Evolutionary conservation across 2,888 invertebrate species (phyloP).

Genomic region (Troides aeacus): DNA sequence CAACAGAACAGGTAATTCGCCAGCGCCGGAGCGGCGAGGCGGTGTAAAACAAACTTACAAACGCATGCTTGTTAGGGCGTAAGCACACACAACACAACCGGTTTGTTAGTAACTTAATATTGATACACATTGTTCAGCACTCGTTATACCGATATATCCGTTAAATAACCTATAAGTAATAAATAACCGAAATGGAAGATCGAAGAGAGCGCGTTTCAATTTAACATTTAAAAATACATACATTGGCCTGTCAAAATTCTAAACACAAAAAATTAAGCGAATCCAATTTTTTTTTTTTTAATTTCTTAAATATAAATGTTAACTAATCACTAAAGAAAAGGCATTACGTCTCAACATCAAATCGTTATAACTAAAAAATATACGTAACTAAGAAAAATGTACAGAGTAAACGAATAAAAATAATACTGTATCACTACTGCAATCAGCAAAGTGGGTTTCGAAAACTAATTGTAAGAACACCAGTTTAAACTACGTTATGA

Average conservation of each 20-base stretch:
- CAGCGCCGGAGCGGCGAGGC: constrained; percentile 38
- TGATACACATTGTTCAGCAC: constrained; percentile 71
- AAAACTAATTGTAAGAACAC: constrained; percentile 36
- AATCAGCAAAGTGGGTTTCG: constrained; percentile 61
- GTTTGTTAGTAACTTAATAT: constrained; percentile 74
- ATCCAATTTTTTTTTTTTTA: constrained; percentile 27
- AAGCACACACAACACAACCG: constrained; percentile 79
- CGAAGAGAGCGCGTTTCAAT: constrained; percentile 50
- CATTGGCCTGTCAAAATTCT: constrained; percentile 32
- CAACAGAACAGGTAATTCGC: constrained; percentile 52
- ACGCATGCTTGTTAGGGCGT: constrained; percentile 77
- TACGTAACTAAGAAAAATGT: constrained; percentile 65
- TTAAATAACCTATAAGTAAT: constrained; percentile 69
- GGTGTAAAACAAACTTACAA: constrained; percentile 62
- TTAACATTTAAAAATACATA: constrained; percentile 28
- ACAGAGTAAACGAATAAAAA: constrained; percentile 72
- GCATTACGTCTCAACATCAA: constrained; percentile 51
- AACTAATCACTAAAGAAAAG: constrained; percentile 25
- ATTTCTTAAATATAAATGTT: constrained; percentile 29
- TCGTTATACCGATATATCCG: constrained; percentile 61
- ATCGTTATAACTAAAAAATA: constrained; percentile 36
- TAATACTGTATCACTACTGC: constrained; percentile 77
- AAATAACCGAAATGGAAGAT: constrained; percentile 75
- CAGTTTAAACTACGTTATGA: constrained; percentile 23
- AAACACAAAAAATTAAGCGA: constrained; percentile 32